Evolutionary conservation across 1,140 invertebrate genomes (phyloP).

Genomic region (Pseudomyrmex cubaensis): DNA sequence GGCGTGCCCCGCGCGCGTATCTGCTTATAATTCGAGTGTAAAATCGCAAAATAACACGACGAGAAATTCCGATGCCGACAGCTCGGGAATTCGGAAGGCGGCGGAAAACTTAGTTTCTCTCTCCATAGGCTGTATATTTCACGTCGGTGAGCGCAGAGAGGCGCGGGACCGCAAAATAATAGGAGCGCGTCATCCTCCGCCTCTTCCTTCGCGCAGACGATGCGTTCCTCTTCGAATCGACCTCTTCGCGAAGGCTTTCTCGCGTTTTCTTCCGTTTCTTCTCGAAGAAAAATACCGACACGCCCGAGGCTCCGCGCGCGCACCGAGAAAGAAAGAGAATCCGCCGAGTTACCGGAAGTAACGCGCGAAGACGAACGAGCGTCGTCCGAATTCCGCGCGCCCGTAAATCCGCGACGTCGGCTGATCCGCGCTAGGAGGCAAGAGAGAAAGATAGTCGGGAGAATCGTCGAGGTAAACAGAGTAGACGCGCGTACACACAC

Average conservation of each 20-base stretch:
- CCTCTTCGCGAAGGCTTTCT: not conserved
- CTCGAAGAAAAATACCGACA: slow-evolving; percentile 36
- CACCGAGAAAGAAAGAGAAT: not conserved
- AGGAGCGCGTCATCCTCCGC: not conserved
- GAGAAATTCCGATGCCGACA: slow-evolving; percentile 51
- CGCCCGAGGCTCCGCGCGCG: not conserved
- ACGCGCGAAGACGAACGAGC: slow-evolving; percentile 52
- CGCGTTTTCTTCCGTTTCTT: not conserved
- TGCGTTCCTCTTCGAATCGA: slow-evolving; percentile 9
- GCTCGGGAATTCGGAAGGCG: slow-evolving; percentile 20
- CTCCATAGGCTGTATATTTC: slow-evolving; percentile 50
- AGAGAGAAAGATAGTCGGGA: slow-evolving; percentile 43
- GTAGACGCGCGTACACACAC: slow-evolving; percentile 7
- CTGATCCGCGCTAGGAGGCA: slow-evolving; percentile 38
- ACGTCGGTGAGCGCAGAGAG: not conserved
- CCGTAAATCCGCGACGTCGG: slow-evolving; percentile 51
- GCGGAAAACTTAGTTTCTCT: slow-evolving; percentile 39
- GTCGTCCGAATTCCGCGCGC: slow-evolving; percentile 53
- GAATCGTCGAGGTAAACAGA: slow-evolving; percentile 39
- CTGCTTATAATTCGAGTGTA: slow-evolving; percentile 61
- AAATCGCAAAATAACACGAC: slow-evolving; percentile 57
- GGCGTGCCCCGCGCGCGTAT: slow-evolving; percentile 28
- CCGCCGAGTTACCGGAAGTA: slow-evolving; percentile 42
- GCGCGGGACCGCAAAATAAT: slow-evolving; percentile 49
- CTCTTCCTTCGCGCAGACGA: slow-evolving; percentile 4